Base-by-base conservation (phyloP, 2,888 invertebrate species). In the Acleris sparsana region DNA sequence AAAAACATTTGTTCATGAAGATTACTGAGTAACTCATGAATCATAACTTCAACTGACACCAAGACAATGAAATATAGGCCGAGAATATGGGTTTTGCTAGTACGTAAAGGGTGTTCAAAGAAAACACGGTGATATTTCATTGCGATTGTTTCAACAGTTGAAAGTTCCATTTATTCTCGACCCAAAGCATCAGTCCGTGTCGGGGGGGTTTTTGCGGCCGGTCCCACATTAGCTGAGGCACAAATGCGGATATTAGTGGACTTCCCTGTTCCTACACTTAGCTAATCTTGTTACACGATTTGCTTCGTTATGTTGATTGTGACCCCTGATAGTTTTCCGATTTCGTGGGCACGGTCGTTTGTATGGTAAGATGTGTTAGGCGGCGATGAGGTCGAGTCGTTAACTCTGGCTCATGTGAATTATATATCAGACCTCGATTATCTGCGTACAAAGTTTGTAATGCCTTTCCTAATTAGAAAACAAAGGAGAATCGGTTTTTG, bases 191-290 rank as follows among this genome's bases (percentile, higher is more conserved):
- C 80, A 79, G 79, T 81, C 80, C 72, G 70, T 71, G 83, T 84
- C 84, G 79, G 72, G 67, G 71, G 71, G 74, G 82, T 87, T 86
- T 86, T 87, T 87, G 85, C 71, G 80, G 78, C 71, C 73, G 52
- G 66, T 63, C 72, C 73, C 56, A 51, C 51, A 63, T 67, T 61
- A 63, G 70, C 63, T 63, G 52, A 57, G 46, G 46, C 75, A 75
- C 74, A 79, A 76, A 77, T 75, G 73, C 73, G 74, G 74, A 75
- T 73, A 76, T 78, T 83, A 79, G 79, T 81, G 69, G 69, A 76
- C 75, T 39, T 13, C 39, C 13, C 13, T 72, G 73, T 72, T 64
- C 70, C 72, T 71, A 77, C 78, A 78, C 77, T 76, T 75, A 71
- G 66, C 75, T 83, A 83, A 84, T 84, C 78, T 77, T 73, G 62